Evolutionary conservation across 1,140 invertebrate genomes (phyloP).

Genomic region (Panulirus ornatus): DNA sequence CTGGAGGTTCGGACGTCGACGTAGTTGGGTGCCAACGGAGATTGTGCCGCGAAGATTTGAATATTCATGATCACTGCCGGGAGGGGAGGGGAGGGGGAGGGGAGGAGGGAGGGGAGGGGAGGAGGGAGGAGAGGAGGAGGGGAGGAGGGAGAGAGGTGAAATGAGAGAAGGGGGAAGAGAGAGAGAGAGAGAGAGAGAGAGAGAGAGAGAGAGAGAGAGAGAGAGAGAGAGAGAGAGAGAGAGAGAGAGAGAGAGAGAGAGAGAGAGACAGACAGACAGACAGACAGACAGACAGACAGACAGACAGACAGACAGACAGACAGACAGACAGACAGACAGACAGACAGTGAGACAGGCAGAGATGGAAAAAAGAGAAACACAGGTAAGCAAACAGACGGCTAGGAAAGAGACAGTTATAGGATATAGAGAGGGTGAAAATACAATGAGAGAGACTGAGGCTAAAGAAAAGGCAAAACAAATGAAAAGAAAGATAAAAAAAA

Average conservation of each 20-base stretch:
- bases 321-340: not conserved
- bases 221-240: not conserved
- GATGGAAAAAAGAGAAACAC: not conserved
- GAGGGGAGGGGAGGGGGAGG: slow-evolving; percentile 39
- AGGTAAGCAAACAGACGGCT: not conserved
- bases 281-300: not conserved
- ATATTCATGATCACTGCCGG: slow-evolving; percentile 70
- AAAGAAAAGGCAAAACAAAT: not conserved
- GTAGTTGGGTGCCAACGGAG: slow-evolving; percentile 69
- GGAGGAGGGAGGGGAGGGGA: not conserved
- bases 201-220: slow-evolving; percentile 37
- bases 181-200: slow-evolving; percentile 24
- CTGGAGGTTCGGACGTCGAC: slow-evolving; percentile 58
- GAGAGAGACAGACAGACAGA: not conserved
- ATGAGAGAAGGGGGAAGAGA: slow-evolving; percentile 15
- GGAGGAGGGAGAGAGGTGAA: not conserved
- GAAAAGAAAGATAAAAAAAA: not conserved
- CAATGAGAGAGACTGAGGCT: not conserved
- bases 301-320: not conserved
- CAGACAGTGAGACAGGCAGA: slow-evolving; percentile 17
- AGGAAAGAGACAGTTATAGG: no score
- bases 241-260: not conserved
- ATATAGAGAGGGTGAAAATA: not conserved
- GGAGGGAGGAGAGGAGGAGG: slow-evolving; percentile 16
- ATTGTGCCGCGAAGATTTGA: slow-evolving; percentile 64